Base-by-base conservation (phyloP, 2,113 vertebrate genomes). In the Lichenostomus cassidix region DNA sequence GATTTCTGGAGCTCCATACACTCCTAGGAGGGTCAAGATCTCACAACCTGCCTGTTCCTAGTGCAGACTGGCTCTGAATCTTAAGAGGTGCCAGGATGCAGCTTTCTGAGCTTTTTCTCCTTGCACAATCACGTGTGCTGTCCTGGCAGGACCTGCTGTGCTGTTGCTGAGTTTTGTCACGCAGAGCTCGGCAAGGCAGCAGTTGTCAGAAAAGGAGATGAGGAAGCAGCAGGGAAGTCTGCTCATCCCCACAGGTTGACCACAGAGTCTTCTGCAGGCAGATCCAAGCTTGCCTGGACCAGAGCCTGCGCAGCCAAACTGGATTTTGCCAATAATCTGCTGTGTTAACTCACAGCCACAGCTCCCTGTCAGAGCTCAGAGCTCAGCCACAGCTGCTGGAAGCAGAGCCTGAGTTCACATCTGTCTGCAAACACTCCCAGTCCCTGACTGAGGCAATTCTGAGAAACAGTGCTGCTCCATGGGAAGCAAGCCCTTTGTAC, bases 221-320 rank as follows among this genome's bases (percentile, higher is more conserved):
- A 69, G 60, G 77, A 20, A 73, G 74, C 79, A 86, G 85, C 76
- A 89, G 71, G 47, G 42, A 95, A 64, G 44, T 46, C 58, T 59
- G 80, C 35, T 89, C 56, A 50, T 77, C 53, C 91, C 49, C 52
- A 50, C 15, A 16, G 60, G 33, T 60, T 63, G 18, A 33, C 81
- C 77, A 41, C 15, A 53, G 3, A 9, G 29, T 9, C 84, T 63
- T 89, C 50, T 55, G 44, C 69, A 71, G 56, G 60, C 35, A 87
- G 52, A 87, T 29, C 16, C 28, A 29, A 87, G 69, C 59, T 53
- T 77, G 50, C 50, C 80, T 53, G 73, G 83, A 63, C 42, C 47
- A 28, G 15, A 49, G n/a, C 12, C 69, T 22, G 29, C 8, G 50
- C 68, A 74, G 73, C 52, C 81, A 50, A 74, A 70, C 28, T 42